Conservation (phyloP, 1,140 invertebrate genomes). For the Magallana angulata region DNA sequence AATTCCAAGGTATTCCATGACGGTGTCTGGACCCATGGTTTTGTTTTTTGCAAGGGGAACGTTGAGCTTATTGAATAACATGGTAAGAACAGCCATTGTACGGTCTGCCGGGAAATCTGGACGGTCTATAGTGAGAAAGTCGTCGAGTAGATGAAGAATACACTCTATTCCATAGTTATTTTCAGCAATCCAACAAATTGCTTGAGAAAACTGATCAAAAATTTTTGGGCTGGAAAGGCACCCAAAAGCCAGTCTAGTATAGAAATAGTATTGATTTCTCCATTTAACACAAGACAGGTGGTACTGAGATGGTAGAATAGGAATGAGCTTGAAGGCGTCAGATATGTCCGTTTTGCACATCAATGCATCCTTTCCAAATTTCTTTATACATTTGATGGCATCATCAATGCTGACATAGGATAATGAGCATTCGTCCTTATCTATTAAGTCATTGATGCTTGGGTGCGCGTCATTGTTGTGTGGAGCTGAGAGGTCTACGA, state of each 20-base stretch:
- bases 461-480: slow-evolving; percentile 31
- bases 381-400: slow-evolving; percentile 3
- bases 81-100: slow-evolving; percentile 2
- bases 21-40: slow-evolving; percentile 24
- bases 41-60: slow-evolving; percentile 13
- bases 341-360: slow-evolving; percentile 18
- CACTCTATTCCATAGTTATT: slow-evolving; percentile 34
- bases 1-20: slow-evolving; percentile 48
- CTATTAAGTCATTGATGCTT: slow-evolving; percentile 57
- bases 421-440: slow-evolving; percentile 49
- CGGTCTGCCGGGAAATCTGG: not conserved
- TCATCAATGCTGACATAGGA: slow-evolving; percentile 35
- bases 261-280: slow-evolving; percentile 44
- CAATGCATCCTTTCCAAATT: not conserved
- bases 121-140: not conserved
- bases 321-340: not conserved
- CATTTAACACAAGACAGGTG: slow-evolving; percentile 24
- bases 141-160: slow-evolving; percentile 41
- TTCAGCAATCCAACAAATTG: slow-evolving; percentile 38
- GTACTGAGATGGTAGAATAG: slow-evolving; percentile 17
- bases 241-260: slow-evolving; percentile 31
- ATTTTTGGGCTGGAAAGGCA: slow-evolving; percentile 41
- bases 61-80: not conserved
- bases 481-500: slow-evolving; percentile 55
- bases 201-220: slow-evolving; percentile 43